phyloP scores from a whole-genome alignment of 1,140 invertebrate species.

The Saccostrea glomerata region DNA sequence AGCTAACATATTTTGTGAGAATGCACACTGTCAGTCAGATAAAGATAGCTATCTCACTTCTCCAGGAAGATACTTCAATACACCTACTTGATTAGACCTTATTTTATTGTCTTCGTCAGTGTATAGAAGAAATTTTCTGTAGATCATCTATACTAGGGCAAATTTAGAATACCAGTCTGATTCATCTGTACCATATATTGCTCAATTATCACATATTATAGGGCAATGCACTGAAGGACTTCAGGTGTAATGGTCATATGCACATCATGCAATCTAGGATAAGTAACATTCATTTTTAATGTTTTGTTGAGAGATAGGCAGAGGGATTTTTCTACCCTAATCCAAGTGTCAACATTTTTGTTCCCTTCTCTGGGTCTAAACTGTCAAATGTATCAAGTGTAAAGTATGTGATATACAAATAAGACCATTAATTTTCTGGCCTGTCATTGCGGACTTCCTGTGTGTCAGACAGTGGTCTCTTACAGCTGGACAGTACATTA shows the following conservation, averaged over 20 bases:
- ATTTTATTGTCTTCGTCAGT: not conserved
- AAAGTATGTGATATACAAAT: slow-evolving; percentile 23
- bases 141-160: not conserved
- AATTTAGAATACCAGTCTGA: too few species aligned
- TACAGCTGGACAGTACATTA: slow-evolving; percentile 25
- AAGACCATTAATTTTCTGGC: slow-evolving; percentile 8
- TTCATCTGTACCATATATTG: too few species aligned
- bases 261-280: not conserved
- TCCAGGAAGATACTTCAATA: not conserved
- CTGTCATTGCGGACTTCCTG: slow-evolving; percentile 2
- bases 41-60: not conserved
- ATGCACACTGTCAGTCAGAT: not conserved
- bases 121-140: not conserved
- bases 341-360: slow-evolving; percentile 20
- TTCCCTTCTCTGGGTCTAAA: not conserved
- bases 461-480: slow-evolving; percentile 16
- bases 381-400: not conserved
- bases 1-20: not conserved
- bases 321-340: not conserved
- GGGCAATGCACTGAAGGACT: not conserved
- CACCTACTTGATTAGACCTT: not conserved
- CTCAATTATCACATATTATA: not conserved
- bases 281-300: not conserved
- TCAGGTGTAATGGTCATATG: not conserved
- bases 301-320: not conserved